A percentile compares a stretch with the other conserved stretches of the same genome.
Evolutionary conservation across 2,113 vertebrate species (phyloP).

Genomic region (Platysternon megacephalum): DNA sequence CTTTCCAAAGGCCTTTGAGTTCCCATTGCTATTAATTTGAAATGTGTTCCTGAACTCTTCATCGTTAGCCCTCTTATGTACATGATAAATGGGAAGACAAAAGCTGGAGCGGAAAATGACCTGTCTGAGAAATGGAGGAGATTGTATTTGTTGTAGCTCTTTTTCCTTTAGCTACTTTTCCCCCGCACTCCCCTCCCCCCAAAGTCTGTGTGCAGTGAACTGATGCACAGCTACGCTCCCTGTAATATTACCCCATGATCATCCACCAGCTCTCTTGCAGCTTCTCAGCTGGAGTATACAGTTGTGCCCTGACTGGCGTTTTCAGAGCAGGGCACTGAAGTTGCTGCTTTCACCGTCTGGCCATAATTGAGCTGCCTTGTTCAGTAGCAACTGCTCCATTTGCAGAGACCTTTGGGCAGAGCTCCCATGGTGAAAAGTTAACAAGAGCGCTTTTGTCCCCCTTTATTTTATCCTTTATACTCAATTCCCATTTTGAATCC

Average conservation of each 20-base stretch:
- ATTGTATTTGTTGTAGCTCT: not conserved
- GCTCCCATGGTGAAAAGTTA: not conserved
- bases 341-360: not conserved
- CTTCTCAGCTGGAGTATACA: not conserved
- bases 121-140: not conserved
- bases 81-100: not conserved
- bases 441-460: not conserved
- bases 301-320: not conserved
- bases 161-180: not conserved
- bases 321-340: not conserved
- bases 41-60: not conserved
- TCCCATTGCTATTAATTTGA: slow-evolving; percentile 20
- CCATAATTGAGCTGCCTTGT: not conserved
- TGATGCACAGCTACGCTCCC: not conserved
- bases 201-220: not conserved
- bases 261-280: not conserved
- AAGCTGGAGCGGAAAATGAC: not conserved
- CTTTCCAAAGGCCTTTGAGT: not conserved
- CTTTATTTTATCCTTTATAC: not conserved
- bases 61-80: not conserved
- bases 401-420: not conserved
- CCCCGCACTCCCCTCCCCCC: not conserved
- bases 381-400: not conserved
- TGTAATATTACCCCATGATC: not conserved
- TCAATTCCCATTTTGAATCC: not conserved